Conservation (phyloP, 2,888 invertebrate species). For the Coremacera marginata region DNA sequence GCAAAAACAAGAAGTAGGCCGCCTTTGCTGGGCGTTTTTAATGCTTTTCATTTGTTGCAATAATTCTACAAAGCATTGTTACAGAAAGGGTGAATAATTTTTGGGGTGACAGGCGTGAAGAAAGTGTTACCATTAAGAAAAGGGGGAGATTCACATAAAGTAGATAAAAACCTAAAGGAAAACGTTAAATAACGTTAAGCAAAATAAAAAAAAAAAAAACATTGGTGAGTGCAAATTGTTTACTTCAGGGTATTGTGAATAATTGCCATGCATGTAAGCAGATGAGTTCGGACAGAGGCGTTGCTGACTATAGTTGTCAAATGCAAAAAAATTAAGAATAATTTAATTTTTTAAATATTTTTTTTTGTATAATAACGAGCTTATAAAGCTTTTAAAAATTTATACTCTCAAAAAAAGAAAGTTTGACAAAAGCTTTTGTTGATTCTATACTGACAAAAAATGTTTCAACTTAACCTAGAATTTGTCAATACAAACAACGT, state of each 20-base stretch:
- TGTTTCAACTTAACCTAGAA: too few relatives aligned
- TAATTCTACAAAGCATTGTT: background rate
- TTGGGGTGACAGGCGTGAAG: background rate
- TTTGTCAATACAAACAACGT: too few relatives aligned
- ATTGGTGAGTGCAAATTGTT: background rate
- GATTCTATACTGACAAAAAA: too few relatives aligned
- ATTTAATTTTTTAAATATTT: too few relatives aligned
- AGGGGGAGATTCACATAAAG: background rate
- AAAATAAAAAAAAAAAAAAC: background rate
- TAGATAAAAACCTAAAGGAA: background rate
- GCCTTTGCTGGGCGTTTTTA: slow-evolving; percentile 3
- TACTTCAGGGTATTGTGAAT: background rate
- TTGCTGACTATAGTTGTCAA: too few relatives aligned
- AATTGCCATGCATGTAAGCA: background rate
- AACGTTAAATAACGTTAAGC: background rate
- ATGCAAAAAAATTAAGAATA: too few relatives aligned
- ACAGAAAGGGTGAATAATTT: background rate
- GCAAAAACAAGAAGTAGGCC: background rate
- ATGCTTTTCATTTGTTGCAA: slow-evolving; percentile 16
- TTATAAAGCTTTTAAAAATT: too few relatives aligned
- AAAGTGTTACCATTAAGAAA: background rate
- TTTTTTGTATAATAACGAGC: too few relatives aligned
- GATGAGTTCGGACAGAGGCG: too few relatives aligned
- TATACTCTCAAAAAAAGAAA: too few relatives aligned
- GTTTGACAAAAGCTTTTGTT: too few relatives aligned